Conservation (phyloP, 2,113 vertebrate species). For the Menura novaehollandiae region DNA sequence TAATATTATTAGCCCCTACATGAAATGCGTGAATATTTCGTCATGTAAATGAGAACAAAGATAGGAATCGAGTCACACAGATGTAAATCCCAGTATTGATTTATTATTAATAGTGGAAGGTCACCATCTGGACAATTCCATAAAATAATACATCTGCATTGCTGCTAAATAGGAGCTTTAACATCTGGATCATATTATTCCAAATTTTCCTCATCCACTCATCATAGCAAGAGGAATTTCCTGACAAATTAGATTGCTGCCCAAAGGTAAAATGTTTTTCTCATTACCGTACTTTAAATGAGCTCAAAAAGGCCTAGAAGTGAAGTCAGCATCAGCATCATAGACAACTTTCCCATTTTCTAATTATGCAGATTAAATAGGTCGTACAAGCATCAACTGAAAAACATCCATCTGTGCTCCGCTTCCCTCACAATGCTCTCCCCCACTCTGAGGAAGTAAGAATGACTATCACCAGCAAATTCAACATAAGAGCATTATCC, state of each 20-base stretch:
- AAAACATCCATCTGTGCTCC: background rate
- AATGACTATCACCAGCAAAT: background rate
- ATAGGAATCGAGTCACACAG: background rate
- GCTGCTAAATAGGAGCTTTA: conserved; percentile 27
- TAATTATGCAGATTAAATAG: conserved; percentile 27
- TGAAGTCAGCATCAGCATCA: conserved; percentile 33
- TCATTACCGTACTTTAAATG: conserved; percentile 25
- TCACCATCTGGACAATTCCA: conserved; percentile 64
- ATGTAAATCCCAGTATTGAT: conserved; percentile 1
- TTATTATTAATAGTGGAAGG: conserved; percentile 59
- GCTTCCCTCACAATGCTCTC: background rate
- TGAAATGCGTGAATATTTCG: background rate
- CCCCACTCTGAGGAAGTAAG: background rate
- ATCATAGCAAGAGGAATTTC: conserved; percentile 70
- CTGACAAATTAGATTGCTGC: conserved; percentile 68
- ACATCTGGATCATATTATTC: conserved; percentile 69
- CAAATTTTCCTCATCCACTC: conserved; percentile 58
- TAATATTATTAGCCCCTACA: conserved; percentile 16
- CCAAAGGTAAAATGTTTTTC: conserved; percentile 67
- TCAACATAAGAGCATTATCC: background rate
- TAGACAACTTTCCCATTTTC: conserved; percentile 34
- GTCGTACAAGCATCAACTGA: background rate
- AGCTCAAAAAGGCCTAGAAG: conserved; percentile 43
- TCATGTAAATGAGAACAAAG: conserved; percentile 44
- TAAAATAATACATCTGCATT: conserved; percentile 58